These are phyloP conservation scores for Pocota personata DNA, from an alignment of 2,888 invertebrate genomes.

Conservation along the genomic window DNA sequence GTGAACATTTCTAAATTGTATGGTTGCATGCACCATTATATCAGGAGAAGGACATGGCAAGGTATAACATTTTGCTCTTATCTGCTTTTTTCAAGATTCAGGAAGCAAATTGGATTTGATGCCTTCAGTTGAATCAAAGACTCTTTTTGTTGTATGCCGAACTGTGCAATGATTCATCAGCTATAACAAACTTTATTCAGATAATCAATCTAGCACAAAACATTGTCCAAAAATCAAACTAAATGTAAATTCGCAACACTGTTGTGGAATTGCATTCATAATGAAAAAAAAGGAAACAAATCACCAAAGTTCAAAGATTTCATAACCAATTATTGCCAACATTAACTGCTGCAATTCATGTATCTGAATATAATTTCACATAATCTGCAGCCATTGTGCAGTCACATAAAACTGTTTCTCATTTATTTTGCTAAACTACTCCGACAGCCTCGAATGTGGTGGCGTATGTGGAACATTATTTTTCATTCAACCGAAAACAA, in stretches of 20 bases:
- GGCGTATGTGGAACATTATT: conserved; percentile 60
- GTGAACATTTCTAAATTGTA: neutral
- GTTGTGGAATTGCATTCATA: neutral
- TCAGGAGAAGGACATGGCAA: too few species aligned
- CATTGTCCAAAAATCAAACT: too few species aligned
- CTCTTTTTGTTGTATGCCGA: too few species aligned
- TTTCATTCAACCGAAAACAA: conserved; percentile 56
- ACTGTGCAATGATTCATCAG: too few species aligned
- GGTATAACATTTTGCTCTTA: too few species aligned
- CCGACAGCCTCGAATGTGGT: neutral
- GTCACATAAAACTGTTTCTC: conserved; percentile 32
- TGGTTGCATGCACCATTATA: neutral
- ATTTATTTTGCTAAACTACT: conserved; percentile 23
- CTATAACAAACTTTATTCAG: too few species aligned
- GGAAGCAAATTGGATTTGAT: too few species aligned
- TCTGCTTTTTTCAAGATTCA: too few species aligned
- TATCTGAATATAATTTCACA: neutral
- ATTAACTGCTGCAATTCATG: neutral
- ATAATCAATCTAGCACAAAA: too few species aligned
- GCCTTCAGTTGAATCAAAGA: too few species aligned
- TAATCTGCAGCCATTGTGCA: conserved; percentile 23
- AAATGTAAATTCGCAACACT: neutral
- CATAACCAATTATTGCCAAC: conserved; percentile 7
- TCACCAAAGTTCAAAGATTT: neutral
- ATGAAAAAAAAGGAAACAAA: neutral